Base-by-base conservation (phyloP, 2,797 vertebrate species). In the Novumbra hubbsi region DNA sequence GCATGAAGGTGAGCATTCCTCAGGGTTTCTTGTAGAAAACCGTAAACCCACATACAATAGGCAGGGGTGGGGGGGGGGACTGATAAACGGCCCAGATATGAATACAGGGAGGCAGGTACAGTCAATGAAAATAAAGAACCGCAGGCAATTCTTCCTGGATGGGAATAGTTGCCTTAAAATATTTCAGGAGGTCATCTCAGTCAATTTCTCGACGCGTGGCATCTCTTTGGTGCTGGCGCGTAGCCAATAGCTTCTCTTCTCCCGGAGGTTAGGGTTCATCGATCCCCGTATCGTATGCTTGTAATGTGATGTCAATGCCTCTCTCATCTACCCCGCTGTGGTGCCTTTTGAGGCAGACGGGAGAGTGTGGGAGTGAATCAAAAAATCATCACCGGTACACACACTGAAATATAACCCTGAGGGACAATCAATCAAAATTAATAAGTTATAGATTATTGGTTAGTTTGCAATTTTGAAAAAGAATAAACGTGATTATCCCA, bases 221-320 rank as follows among this genome's bases (percentile, higher is more conserved):
- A 52, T 75, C 78, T 79, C 75, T 77, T 84, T 77, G 45, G 64
- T 71, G 12, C 16, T 88, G 84, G 84, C 86, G 24, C 1, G 3
- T 9, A 78, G 83, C 83, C 81, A 86, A 79, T 75, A 71, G 30
- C 71, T 19, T 64, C 69, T 72, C 72, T 69, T 73, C 82, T 85
- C 85, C 72, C 41, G 70, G 81, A 78, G 79, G 78, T 75, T 77
- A 73, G 50, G 34, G 66, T 80, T 82, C 75, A 88, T 86, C 78
- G 85, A 88, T 88, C 75, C 74, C 57, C 38, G 76, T 80, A 83
- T 85, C 45, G 6, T 73, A 78, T 83, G 81, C 70, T 82, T 85
- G 82, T 85, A 84, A 88, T 85, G 80, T 74, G 75, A 87, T 80
- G 77, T 85, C 78, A 81, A 16, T 78, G 84, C 72, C 55, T 79